Percentiles rank a stretch among this genome's conserved stretches.
Conservation (phyloP, 2,888 invertebrate genomes). For the Dorcus hopei region DNA sequence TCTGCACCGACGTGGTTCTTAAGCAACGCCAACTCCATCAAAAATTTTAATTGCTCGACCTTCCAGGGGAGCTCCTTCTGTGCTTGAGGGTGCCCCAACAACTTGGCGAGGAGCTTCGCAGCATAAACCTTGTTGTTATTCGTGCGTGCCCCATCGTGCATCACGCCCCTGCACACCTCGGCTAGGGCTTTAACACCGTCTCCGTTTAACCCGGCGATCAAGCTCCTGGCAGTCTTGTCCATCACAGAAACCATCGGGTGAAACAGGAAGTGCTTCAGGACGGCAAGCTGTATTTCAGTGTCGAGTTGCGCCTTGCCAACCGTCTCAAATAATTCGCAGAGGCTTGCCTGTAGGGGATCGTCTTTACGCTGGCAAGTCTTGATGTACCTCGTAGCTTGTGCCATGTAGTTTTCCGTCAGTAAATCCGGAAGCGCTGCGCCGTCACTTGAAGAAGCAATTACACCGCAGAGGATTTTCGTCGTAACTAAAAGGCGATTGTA, state of each 20-base stretch:
- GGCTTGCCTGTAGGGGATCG: slow-evolving; percentile 55
- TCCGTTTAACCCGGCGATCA: slow-evolving; percentile 56
- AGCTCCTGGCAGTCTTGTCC: slow-evolving; percentile 67
- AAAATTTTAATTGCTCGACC: slow-evolving; percentile 60
- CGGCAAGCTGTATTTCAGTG: slow-evolving; percentile 55
- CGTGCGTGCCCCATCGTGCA: slow-evolving; percentile 62
- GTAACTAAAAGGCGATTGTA: slow-evolving; percentile 60
- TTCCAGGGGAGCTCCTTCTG: slow-evolving; percentile 63
- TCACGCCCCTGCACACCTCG: slow-evolving; percentile 60
- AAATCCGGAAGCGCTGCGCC: slow-evolving; percentile 56
- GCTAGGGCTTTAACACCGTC: slow-evolving; percentile 64
- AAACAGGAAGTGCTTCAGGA: slow-evolving; percentile 63
- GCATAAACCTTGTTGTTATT: slow-evolving; percentile 68
- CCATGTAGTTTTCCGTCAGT: slow-evolving; percentile 63
- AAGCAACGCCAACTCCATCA: slow-evolving; percentile 65
- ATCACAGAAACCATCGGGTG: slow-evolving; percentile 71
- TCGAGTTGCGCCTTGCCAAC: slow-evolving; percentile 48
- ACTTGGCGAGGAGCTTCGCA: slow-evolving; percentile 54
- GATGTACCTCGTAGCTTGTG: slow-evolving; percentile 61
- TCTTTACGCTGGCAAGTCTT: slow-evolving; percentile 43
- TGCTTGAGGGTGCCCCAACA: slow-evolving; percentile 43
- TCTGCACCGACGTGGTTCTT: slow-evolving; percentile 56
- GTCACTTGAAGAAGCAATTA: slow-evolving; percentile 51
- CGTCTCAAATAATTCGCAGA: slow-evolving; percentile 55
- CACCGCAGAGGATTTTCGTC: slow-evolving; percentile 57